Base-by-base conservation (phyloP, 2,113 vertebrate genomes). In the Pteronura brasiliensis region DNA sequence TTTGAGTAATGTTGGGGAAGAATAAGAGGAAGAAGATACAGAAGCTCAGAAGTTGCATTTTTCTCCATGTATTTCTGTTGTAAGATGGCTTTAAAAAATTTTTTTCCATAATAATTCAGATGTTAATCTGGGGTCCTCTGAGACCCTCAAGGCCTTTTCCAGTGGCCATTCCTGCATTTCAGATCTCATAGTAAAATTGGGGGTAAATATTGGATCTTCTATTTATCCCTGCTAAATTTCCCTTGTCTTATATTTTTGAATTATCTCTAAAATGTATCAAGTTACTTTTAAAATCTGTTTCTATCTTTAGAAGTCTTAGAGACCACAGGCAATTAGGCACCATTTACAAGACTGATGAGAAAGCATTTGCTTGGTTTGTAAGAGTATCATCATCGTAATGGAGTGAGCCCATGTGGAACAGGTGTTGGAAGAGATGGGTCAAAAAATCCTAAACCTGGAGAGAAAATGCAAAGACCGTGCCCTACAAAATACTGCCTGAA, bases 301-400 rank as follows among this genome's bases (percentile, higher is more conserved):
- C 85, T 71, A 21, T 94, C 76, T 85, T 80, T 49, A 83, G 89
- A 93, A n/a, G 27, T 84, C 34, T 94, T 93, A 83, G 85, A 10
- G 52, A 79, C 55, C 52, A 63, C 15, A 36, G 20, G 83, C 36
- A 90, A 12, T 81, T 47, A 59, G 80, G 27, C 21, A 12, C 31
- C 34, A 25, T 49, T 44, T n/a, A 36, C 11, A 42, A 65, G 18
- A 13, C 47, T 23, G 21, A 29, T 7, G 20, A 83, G n/a, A 61
- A 72, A 65, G 77, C 17, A 6, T 34, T 79, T 71, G 31, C 34
- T 79, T 17, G 1, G 1, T 52, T n/a, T n/a, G 13, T 85, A 47
- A 90, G 17, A 42, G 13, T 0, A 1, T 89, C 17, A 25, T 57
- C 61, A 27, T 80, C 21, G 1, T 9, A 74, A 42, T 52, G 15